Percentiles rank a stretch among this genome's conserved stretches.
Conservation (phyloP, 2,113 vertebrate genomes). For the Thalassarche chlororhynchos region DNA sequence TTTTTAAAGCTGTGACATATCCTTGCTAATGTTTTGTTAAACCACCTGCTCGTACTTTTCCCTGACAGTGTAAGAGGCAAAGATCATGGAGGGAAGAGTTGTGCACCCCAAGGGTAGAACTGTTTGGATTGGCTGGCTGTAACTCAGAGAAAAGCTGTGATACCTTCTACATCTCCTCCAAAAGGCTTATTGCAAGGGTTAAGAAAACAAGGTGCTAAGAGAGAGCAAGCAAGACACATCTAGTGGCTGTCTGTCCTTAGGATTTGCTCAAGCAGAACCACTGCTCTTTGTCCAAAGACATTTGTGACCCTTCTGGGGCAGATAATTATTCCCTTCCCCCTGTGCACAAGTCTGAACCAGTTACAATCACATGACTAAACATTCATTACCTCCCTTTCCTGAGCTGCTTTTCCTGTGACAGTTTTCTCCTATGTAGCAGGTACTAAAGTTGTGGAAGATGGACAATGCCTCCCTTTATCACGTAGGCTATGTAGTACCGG, state of each 20-base stretch:
- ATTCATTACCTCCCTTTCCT: slow-evolving; percentile 82
- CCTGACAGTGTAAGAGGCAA: neutral
- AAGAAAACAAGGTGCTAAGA: neutral
- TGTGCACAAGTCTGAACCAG: slow-evolving; percentile 73
- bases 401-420: slow-evolving; percentile 64
- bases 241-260: neutral
- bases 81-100: neutral
- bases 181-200: slow-evolving; percentile 60
- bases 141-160: neutral
- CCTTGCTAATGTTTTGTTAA: slow-evolving; percentile 67
- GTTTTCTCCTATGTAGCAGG: slow-evolving; percentile 61
- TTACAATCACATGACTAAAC: slow-evolving; percentile 71
- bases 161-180: slow-evolving; percentile 79
- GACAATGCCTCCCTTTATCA: slow-evolving; percentile 62
- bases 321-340: slow-evolving; percentile 77
- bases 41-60: slow-evolving; percentile 64
- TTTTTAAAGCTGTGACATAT: slow-evolving; percentile 28
- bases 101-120: slow-evolving; percentile 34
- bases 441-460: slow-evolving; percentile 56
- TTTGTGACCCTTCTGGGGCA: slow-evolving; percentile 78
- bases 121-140: neutral
- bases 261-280: slow-evolving; percentile 46
- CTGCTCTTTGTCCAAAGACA: slow-evolving; percentile 65
- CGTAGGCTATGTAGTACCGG: neutral
- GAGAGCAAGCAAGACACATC: neutral